Conservation (phyloP, 2,888 invertebrate genomes). For the Dicycla oo region DNA sequence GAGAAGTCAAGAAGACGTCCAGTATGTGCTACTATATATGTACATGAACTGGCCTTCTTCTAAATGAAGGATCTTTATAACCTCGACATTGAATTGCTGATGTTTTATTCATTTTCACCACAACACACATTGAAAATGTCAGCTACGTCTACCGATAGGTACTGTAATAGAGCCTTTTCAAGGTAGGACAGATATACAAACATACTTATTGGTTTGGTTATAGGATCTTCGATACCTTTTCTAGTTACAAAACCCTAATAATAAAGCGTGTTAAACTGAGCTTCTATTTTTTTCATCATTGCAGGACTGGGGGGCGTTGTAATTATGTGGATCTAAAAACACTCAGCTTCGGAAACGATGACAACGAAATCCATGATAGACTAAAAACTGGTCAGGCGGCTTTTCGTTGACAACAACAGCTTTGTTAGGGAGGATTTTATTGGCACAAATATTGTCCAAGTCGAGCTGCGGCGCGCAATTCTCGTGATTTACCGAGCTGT, state of each 20-base stretch:
- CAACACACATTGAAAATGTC: slow-evolving; percentile 30
- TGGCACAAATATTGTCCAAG: slow-evolving; percentile 89
- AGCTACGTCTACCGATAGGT: slow-evolving; percentile 22
- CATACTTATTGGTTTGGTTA: slow-evolving; percentile 4
- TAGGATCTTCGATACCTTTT: slow-evolving; percentile 1
- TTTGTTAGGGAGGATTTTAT: slow-evolving; percentile 88
- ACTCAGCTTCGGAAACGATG: slow-evolving; percentile 71
- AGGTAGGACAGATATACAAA: slow-evolving; percentile 15
- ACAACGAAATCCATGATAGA: slow-evolving; percentile 79
- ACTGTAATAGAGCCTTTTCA: slow-evolving; percentile 11
- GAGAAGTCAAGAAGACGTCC: slow-evolving; percentile 79
- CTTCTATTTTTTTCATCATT: slow-evolving; percentile 5
- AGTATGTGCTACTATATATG: slow-evolving; percentile 56
- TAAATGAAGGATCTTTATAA: slow-evolving; percentile 48
- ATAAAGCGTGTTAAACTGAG: background rate
- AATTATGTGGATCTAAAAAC: slow-evolving; percentile 50
- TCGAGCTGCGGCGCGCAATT: slow-evolving; percentile 84
- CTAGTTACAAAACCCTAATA: background rate
- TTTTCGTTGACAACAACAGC: slow-evolving; percentile 88
- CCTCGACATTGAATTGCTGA: slow-evolving; percentile 32
- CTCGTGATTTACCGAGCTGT: slow-evolving; percentile 88
- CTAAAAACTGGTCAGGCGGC: slow-evolving; percentile 86
- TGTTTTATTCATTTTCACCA: slow-evolving; percentile 50
- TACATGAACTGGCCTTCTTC: slow-evolving; percentile 33
- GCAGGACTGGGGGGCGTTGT: background rate